A percentile compares a stretch with the other conserved stretches of the same genome.
Evolutionary conservation across 2,797 vertebrate species (phyloP).

Genomic region (Eremophila alpestris): DNA sequence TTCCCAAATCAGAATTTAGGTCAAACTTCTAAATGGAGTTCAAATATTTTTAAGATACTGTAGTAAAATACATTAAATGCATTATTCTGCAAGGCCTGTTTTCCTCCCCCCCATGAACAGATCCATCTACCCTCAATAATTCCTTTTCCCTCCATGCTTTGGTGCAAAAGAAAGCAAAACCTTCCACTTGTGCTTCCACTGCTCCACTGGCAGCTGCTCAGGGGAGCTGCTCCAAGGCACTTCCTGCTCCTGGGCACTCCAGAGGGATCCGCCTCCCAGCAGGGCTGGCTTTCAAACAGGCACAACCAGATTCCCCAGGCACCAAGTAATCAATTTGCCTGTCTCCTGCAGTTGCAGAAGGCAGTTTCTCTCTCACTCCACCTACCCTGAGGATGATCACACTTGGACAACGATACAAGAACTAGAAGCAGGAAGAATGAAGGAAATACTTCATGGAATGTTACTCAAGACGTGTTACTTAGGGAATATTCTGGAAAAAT

Average conservation of each 20-base stretch:
- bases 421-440: slow-evolving; percentile 33
- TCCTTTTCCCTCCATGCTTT: background rate
- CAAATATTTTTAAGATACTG: background rate
- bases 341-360: slow-evolving; percentile 16
- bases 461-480: background rate
- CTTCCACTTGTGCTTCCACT: background rate
- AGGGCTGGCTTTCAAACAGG: slow-evolving; percentile 79
- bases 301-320: slow-evolving; percentile 82
- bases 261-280: slow-evolving; percentile 69
- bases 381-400: background rate
- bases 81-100: background rate
- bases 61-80: no score
- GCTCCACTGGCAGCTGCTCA: background rate
- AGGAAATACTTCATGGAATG: slow-evolving; percentile 35
- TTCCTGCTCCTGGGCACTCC: slow-evolving; percentile 68
- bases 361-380: slow-evolving; percentile 48
- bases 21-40: background rate
- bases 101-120: fast-evolving
- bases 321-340: slow-evolving; percentile 68
- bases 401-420: background rate
- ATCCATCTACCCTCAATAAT: background rate
- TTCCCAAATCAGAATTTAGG: background rate
- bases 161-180: background rate
- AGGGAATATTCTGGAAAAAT: background rate
- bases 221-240: slow-evolving; percentile 46